Percentiles rank a stretch among this genome's conserved stretches.
These are phyloP conservation scores for Acridotheres tristis DNA, from an alignment of 2,797 vertebrate species.

Conservation along the genomic window DNA sequence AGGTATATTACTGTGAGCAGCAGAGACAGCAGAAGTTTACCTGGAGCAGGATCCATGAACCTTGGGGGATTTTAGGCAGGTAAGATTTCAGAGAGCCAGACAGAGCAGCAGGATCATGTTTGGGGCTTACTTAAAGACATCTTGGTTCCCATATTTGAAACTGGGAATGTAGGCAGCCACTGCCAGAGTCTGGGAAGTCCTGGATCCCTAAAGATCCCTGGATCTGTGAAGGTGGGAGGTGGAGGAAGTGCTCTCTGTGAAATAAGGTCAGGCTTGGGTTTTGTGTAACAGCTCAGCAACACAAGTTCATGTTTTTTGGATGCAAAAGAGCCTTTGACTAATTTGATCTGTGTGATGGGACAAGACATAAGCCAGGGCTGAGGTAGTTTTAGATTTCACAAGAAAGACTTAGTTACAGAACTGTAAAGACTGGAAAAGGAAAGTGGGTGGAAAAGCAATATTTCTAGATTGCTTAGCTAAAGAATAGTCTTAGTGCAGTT, in stretches of 20 bases:
- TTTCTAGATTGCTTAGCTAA: conserved; percentile 1
- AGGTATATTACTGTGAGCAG: fast-evolving
- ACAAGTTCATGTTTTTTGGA: not conserved
- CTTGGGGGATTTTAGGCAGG: not conserved
- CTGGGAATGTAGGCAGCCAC: not conserved
- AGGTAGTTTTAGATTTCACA: not conserved
- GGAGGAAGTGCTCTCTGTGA: not conserved
- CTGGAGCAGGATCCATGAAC: not conserved
- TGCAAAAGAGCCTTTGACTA: not conserved
- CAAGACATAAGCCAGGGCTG: not conserved
- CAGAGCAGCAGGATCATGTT: not conserved
- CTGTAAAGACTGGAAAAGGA: not conserved
- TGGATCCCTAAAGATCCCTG: fast-evolving
- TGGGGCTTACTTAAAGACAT: not conserved
- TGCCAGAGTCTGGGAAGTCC: not conserved
- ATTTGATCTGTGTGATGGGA: not conserved
- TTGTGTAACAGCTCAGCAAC: not conserved
- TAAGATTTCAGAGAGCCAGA: not conserved
- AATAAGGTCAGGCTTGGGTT: not conserved
- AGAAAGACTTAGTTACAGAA: not conserved
- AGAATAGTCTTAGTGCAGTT: not conserved
- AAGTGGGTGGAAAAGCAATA: not conserved
- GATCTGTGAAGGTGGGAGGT: not conserved
- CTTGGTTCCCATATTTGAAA: not conserved
- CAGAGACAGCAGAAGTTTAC: not conserved